A percentile compares a stretch with the other conserved stretches of the same genome.
These are phyloP conservation scores for Pocillopora grandis DNA, from an alignment of 92 coral and sea anemone species.

Conservation along the genomic window DNA sequence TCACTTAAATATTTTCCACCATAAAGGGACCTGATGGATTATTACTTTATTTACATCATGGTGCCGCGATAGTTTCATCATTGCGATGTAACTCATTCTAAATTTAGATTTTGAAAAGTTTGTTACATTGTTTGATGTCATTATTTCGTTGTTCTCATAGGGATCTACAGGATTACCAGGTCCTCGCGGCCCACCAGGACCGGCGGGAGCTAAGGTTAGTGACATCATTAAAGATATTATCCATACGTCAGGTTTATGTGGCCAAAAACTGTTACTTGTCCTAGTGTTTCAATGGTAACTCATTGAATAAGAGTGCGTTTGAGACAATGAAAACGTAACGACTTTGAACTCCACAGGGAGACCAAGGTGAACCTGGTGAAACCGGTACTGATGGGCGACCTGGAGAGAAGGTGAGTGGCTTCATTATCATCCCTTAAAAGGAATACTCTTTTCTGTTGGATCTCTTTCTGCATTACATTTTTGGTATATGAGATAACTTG, in stretches of 20 bases:
- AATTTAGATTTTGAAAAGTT: neutral
- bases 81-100: neutral
- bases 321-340: neutral
- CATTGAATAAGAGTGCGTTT: neutral
- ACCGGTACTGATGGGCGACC: constrained; percentile 63
- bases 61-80: neutral
- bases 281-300: too few species aligned
- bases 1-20: too few species aligned
- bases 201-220: constrained; percentile 82
- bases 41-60: neutral
- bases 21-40: too few species aligned
- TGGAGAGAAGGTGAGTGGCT: constrained; percentile 61
- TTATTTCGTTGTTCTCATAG: constrained; percentile 31
- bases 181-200: constrained; percentile 82
- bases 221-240: too few species aligned
- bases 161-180: constrained; percentile 77
- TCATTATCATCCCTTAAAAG: neutral
- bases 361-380: constrained; percentile 71
- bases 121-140: neutral
- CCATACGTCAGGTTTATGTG: too few species aligned
- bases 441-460: neutral
- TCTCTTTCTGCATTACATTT: neutral
- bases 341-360: constrained; percentile 41
- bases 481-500: neutral
- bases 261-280: too few species aligned